A percentile compares a stretch with the other conserved stretches of the same genome.
phyloP scores from a whole-genome alignment of 2,797 vertebrate genomes.

The Anguilla obscura region DNA sequence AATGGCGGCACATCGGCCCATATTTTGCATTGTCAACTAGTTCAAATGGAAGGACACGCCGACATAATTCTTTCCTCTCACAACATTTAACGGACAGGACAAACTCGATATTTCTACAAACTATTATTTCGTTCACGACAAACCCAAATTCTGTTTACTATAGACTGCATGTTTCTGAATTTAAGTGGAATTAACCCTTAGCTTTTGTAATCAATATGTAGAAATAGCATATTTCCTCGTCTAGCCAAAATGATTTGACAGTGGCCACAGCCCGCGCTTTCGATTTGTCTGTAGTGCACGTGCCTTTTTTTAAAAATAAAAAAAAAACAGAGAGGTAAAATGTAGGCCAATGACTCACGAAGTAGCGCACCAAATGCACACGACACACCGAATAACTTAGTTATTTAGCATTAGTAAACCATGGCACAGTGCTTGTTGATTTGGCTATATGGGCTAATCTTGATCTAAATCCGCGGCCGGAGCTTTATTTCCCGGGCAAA shows the following conservation, averaged over 20 bases:
- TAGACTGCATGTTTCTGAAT: not conserved
- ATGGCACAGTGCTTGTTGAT: not conserved
- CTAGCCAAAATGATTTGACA: not conserved
- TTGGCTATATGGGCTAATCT: not conserved
- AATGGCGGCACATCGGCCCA: not conserved
- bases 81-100: no score
- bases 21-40: not conserved
- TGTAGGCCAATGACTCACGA: not conserved
- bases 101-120: no score
- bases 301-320: not conserved
- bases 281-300: not conserved
- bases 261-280: not conserved
- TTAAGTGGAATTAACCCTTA: no score
- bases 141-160: not conserved
- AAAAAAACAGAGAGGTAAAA: not conserved
- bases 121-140: not conserved
- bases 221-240: not conserved
- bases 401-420: not conserved
- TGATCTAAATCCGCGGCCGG: not conserved
- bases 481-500: not conserved
- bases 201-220: not conserved
- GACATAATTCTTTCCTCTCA: no score
- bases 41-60: no score
- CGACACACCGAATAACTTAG: not conserved
- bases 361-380: not conserved